Conservation (phyloP, 23 tunicate species). For the Diplosoma virens region DNA sequence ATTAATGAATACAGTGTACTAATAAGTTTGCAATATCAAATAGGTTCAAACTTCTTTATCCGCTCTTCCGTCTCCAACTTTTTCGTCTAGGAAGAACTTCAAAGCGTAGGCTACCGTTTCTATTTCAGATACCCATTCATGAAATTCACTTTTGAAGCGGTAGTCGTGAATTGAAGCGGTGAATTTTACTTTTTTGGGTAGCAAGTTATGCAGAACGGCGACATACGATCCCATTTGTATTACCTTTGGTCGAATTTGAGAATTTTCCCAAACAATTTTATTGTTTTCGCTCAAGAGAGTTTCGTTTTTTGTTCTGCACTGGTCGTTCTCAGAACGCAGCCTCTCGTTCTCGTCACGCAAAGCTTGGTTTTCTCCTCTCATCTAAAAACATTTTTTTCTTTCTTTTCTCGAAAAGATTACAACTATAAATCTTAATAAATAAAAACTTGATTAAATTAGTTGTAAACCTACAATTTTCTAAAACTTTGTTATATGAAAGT, state of each 20-base stretch:
- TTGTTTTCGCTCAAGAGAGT: slow-evolving; percentile 56
- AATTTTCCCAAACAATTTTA: slow-evolving; percentile 59
- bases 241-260: slow-evolving; percentile 69
- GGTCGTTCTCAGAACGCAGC: slow-evolving; percentile 74
- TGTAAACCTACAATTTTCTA: too few relatives aligned
- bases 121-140: slow-evolving; percentile 31
- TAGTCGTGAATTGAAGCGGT: too few relatives aligned
- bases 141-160: too few relatives aligned
- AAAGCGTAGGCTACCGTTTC: slow-evolving; percentile 64
- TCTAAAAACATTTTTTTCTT: too few relatives aligned
- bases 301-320: slow-evolving; percentile 64
- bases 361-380: slow-evolving; percentile 71
- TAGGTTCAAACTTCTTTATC: slow-evolving; percentile 31
- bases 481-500: too few relatives aligned
- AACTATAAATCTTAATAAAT: too few relatives aligned
- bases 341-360: slow-evolving; percentile 77
- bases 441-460: too few relatives aligned
- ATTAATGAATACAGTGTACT: too few relatives aligned
- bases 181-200: slow-evolving; percentile 57
- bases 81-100: slow-evolving; percentile 53
- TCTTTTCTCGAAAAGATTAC: slow-evolving; percentile 79
- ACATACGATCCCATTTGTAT: slow-evolving; percentile 87
- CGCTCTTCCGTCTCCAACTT: slow-evolving; percentile 34
- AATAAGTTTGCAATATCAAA: too few relatives aligned
- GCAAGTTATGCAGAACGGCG: slow-evolving; percentile 65